A percentile compares a stretch with the other conserved stretches of the same genome.
phyloP scores from a whole-genome alignment of 2,113 vertebrate species.

The Clarias magur region DNA sequence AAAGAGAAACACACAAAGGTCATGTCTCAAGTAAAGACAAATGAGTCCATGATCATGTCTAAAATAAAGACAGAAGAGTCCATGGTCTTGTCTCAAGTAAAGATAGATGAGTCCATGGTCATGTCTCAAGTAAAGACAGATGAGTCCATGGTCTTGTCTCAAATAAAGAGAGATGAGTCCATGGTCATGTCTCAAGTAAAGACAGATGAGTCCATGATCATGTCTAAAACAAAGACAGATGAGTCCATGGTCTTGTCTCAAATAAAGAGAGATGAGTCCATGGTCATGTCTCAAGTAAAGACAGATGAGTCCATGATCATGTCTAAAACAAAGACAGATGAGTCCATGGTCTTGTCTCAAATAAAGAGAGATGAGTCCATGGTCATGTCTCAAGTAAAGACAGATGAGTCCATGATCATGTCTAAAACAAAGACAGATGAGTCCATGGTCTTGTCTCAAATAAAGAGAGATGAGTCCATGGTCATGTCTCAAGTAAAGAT shows the following conservation, averaged over 20 bases:
- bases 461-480: neutral
- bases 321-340: neutral
- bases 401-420: neutral
- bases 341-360: neutral
- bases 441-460: neutral
- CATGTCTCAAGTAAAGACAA: neutral
- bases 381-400: neutral
- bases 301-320: neutral
- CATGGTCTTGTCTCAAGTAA: neutral
- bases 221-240: neutral
- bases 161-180: neutral
- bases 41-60: neutral
- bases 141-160: neutral
- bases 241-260: neutral
- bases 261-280: neutral
- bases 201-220: neutral
- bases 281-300: neutral
- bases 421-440: neutral
- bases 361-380: neutral
- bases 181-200: neutral
- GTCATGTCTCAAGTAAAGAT: neutral
- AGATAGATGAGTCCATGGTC: neutral
- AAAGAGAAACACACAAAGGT: neutral
- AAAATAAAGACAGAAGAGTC: neutral
- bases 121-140: neutral